Conservation (phyloP, 2,797 vertebrate genomes). For the Momotus momota region DNA sequence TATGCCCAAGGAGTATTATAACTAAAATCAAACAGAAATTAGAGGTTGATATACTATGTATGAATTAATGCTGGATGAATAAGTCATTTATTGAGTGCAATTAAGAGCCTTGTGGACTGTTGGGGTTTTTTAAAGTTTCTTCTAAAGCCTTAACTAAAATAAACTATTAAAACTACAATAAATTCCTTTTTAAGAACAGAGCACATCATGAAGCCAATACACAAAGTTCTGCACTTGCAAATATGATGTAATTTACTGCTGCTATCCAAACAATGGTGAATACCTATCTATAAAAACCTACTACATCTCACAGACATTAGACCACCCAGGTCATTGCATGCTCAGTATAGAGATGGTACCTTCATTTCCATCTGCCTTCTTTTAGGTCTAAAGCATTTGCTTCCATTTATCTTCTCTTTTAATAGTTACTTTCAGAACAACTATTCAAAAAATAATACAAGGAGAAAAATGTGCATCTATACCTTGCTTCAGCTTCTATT, state of each 20-base stretch:
- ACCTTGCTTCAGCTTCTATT: neutral
- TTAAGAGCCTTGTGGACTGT: neutral
- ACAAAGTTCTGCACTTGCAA: neutral
- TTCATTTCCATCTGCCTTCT: neutral
- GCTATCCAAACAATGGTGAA: neutral
- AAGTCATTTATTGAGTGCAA: neutral
- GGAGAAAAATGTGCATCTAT: neutral
- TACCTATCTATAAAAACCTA: neutral
- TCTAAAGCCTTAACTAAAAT: slow-evolving; percentile 27
- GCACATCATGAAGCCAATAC: neutral
- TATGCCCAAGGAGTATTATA: slow-evolving; percentile 52
- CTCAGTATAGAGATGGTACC: neutral
- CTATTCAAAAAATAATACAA: neutral
- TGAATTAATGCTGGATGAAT: slow-evolving; percentile 32
- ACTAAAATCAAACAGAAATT: slow-evolving; percentile 62
- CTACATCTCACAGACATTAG: neutral
- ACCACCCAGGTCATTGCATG: neutral
- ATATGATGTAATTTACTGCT: neutral
- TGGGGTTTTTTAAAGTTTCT: neutral
- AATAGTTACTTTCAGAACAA: neutral
- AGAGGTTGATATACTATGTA: slow-evolving; percentile 18
- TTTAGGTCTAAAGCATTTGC: neutral
- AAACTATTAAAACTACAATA: neutral
- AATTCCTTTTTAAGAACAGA: neutral
- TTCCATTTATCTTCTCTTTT: neutral